A percentile compares a stretch with the other conserved stretches of the same genome.
phyloP scores from a whole-genome alignment of 2,797 vertebrate genomes.

The Syngnathus acus region DNA sequence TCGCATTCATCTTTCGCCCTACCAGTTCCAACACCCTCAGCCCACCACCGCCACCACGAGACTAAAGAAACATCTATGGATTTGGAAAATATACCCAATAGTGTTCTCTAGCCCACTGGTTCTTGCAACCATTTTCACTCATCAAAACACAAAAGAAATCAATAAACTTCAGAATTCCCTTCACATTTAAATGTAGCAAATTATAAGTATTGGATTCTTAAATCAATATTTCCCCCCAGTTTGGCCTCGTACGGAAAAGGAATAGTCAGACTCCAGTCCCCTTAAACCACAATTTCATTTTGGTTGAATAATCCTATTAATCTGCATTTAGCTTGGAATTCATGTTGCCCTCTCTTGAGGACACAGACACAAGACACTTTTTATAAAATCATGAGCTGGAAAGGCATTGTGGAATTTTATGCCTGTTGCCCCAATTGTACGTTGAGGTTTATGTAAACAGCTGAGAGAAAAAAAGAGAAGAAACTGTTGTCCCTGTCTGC shows the following conservation, averaged over 20 bases:
- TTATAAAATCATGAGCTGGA: background rate
- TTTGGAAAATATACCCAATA: slow-evolving; percentile 62
- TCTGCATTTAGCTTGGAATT: background rate
- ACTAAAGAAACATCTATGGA: slow-evolving; percentile 63
- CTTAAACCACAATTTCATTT: no score
- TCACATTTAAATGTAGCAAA: slow-evolving; percentile 60
- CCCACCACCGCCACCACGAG: slow-evolving; percentile 28
- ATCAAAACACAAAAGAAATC: slow-evolving; percentile 48
- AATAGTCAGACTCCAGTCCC: slow-evolving; percentile 12
- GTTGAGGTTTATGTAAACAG: background rate
- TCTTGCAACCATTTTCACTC: slow-evolving; percentile 19
- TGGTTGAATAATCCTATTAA: background rate
- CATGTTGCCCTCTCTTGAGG: background rate
- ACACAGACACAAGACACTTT: background rate
- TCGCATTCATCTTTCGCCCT: slow-evolving; percentile 55
- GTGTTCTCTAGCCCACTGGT: slow-evolving; percentile 36
- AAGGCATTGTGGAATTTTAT: background rate
- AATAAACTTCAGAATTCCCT: slow-evolving; percentile 57
- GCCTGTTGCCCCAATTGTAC: background rate
- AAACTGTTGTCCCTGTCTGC: background rate
- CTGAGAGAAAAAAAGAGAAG: background rate
- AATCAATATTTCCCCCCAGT: slow-evolving; percentile 41
- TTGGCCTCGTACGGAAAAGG: slow-evolving; percentile 28
- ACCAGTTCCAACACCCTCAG: slow-evolving; percentile 28
- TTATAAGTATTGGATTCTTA: slow-evolving; percentile 65